A percentile compares a stretch with the other conserved stretches of the same genome.
Conservation (phyloP, 2,888 invertebrate species). For the Hirudinaria manillensis region DNA sequence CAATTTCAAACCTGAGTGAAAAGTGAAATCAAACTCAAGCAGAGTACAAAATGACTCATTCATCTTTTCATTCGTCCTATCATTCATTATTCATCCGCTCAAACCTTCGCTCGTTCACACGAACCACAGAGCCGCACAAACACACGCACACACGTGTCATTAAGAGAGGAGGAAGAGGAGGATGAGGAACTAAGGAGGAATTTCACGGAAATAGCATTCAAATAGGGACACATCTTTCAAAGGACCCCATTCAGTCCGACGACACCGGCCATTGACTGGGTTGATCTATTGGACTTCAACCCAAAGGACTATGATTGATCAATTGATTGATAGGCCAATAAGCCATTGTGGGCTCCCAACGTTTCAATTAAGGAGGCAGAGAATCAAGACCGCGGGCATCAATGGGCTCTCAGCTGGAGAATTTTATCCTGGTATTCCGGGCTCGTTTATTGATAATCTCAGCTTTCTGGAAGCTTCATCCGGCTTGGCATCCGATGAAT, state of each 20-base stretch:
- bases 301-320: conserved; percentile 25
- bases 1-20: too few relatives aligned
- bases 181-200: too few relatives aligned
- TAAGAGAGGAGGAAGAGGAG: too few relatives aligned
- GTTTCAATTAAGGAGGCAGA: conserved; percentile 24
- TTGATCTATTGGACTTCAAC: conserved; percentile 10
- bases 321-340: conserved; percentile 33
- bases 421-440: conserved; percentile 9
- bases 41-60: too few relatives aligned
- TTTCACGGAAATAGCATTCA: too few relatives aligned
- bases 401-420: too few relatives aligned
- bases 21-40: too few relatives aligned
- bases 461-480: conserved; percentile 8
- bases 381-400: too few relatives aligned
- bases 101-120: background rate
- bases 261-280: conserved; percentile 4
- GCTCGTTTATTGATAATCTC: conserved; percentile 19
- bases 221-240: background rate
- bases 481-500: conserved; percentile 17
- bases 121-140: background rate
- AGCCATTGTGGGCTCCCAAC: conserved; percentile 21
- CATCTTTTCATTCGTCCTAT: too few relatives aligned
- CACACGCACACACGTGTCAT: background rate
- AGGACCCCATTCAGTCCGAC: conserved; percentile 2
- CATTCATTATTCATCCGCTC: conserved; percentile 1